Percentiles rank a stretch among this genome's conserved stretches.
These are phyloP conservation scores for Embiotoca jacksoni DNA, from an alignment of 2,113 vertebrate species.

Conservation along the genomic window DNA sequence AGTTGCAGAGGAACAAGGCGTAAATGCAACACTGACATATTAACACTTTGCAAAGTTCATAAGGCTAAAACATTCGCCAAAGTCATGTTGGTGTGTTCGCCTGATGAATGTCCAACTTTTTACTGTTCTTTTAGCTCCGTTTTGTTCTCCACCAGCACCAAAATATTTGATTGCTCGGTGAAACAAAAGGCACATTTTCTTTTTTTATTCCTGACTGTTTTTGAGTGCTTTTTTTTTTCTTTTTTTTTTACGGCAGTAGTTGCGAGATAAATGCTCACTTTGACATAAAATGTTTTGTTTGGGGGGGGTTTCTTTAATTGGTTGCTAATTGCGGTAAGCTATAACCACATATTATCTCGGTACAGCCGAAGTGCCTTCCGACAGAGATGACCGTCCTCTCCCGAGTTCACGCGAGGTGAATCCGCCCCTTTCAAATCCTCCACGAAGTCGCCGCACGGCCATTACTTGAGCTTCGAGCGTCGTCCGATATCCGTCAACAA, in stretches of 20 bases:
- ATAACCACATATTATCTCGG: not conserved
- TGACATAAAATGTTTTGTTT: not conserved
- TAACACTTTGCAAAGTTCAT: no score
- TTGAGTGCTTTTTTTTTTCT: no score
- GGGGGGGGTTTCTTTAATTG: not conserved
- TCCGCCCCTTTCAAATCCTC: not conserved
- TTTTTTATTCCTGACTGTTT: not conserved
- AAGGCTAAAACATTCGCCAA: no score
- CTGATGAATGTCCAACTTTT: no score
- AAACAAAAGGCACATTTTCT: not conserved
- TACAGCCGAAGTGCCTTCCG: not conserved
- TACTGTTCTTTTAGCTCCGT: no score
- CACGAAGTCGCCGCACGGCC: constrained; percentile 21
- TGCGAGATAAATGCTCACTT: not conserved
- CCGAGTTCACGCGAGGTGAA: not conserved
- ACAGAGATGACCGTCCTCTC: not conserved
- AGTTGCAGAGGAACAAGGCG: no score
- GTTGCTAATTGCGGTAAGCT: not conserved
- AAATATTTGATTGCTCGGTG: no score
- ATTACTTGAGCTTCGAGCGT: constrained; percentile 29
- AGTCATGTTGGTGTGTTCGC: no score
- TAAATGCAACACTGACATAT: no score
- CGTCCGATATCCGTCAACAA: constrained; percentile 34
- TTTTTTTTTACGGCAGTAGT: not conserved
- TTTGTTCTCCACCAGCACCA: no score